Evolutionary conservation across 2,797 vertebrate species (phyloP).

Genomic region (Eospalax fontanierii): DNA sequence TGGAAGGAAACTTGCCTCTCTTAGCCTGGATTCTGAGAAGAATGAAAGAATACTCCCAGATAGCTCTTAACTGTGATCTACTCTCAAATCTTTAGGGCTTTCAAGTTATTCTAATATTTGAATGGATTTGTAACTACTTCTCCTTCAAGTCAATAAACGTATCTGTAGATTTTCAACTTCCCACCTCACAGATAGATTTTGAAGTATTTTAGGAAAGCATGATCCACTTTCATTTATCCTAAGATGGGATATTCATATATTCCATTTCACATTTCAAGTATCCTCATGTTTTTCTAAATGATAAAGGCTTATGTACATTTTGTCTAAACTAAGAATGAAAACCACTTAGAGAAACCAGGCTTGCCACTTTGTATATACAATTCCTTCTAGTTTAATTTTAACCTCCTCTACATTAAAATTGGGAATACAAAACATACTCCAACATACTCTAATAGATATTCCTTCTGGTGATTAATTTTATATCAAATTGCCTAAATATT

Average conservation of each 20-base stretch:
- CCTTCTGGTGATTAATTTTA: background rate
- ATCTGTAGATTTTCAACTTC: background rate
- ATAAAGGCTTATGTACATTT: constrained; percentile 16
- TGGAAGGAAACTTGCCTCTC: background rate
- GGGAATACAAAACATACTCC: background rate
- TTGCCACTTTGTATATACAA: background rate
- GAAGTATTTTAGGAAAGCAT: background rate
- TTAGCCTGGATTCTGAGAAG: background rate
- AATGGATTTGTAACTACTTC: constrained; percentile 32
- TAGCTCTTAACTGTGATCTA: constrained; percentile 23
- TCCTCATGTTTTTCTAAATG: constrained; percentile 39
- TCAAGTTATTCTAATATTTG: constrained; percentile 53
- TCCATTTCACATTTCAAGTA: constrained; percentile 44
- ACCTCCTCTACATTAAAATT: constrained; percentile 3
- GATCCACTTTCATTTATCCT: background rate
- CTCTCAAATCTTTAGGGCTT: background rate
- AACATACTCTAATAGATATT: background rate
- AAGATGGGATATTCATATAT: background rate
- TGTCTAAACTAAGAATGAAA: constrained; percentile 33
- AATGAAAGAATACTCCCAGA: constrained; percentile 14
- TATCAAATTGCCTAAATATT: background rate
- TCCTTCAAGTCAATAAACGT: background rate
- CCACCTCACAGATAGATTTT: background rate
- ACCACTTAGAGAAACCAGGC: background rate
- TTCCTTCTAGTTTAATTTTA: constrained; percentile 20